These are phyloP conservation scores for Ganaspis sp. DNA, from an alignment of 1,140 invertebrate genomes.

Conservation along the genomic window DNA sequence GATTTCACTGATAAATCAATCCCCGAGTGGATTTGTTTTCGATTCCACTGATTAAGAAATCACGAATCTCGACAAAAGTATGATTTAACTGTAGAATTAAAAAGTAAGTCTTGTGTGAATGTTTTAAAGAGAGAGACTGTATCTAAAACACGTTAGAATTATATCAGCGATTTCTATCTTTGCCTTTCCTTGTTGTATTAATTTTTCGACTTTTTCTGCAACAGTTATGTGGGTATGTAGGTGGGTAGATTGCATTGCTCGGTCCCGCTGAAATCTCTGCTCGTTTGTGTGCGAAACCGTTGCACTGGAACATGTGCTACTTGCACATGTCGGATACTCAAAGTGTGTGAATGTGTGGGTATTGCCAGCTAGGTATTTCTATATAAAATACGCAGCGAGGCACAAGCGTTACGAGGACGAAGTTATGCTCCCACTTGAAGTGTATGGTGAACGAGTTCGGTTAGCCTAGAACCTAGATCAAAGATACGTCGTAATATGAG, in stretches of 20 bases:
- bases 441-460: constrained; percentile 36
- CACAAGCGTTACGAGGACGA: constrained; percentile 42
- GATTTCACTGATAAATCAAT: no score
- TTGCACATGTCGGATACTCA: background rate
- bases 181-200: constrained; percentile 20
- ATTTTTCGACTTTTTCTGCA: constrained; percentile 19
- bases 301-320: constrained; percentile 24
- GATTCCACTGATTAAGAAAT: no score
- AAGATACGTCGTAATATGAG: constrained; percentile 15
- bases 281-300: background rate
- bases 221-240: constrained; percentile 16
- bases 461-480: constrained; percentile 50
- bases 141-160: constrained; percentile 15
- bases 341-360: background rate
- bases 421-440: constrained; percentile 50
- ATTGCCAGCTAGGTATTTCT: background rate
- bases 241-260: constrained; percentile 13
- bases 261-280: constrained; percentile 16
- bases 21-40: no score
- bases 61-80: no score
- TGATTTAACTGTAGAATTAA: background rate
- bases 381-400: constrained; percentile 31
- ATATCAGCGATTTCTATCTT: constrained; percentile 21
- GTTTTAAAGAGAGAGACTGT: background rate
- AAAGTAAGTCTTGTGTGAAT: no score